A percentile compares a stretch with the other conserved stretches of the same genome.
Evolutionary conservation across 2,797 vertebrate genomes (phyloP).

Genomic region (Gymnothorax javanicus): DNA sequence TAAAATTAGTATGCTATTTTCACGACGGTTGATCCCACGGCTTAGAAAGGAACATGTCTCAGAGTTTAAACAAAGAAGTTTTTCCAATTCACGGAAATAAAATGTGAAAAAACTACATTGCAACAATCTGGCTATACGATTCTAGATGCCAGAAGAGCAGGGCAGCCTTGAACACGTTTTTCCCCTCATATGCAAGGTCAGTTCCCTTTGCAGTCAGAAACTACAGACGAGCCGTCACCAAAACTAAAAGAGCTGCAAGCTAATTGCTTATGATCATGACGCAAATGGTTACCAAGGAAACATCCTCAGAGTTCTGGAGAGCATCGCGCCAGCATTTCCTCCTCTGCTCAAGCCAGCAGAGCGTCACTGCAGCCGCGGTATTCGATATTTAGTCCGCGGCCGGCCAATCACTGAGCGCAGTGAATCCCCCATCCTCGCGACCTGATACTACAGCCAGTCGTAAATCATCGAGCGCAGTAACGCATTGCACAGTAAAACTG

Average conservation of each 20-base stretch:
- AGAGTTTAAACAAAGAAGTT: neutral
- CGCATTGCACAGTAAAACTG: too few relatives aligned
- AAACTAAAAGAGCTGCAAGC: conserved; percentile 85
- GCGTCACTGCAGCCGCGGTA: conserved; percentile 86
- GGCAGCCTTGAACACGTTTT: neutral
- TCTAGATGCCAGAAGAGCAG: neutral
- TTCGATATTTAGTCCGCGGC: conserved; percentile 81
- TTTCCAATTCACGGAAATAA: neutral
- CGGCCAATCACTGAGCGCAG: neutral
- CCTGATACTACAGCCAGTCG: neutral
- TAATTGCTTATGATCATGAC: conserved; percentile 90
- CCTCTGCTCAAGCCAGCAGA: conserved; percentile 88
- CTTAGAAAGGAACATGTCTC: neutral
- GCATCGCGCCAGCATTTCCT: conserved; percentile 88
- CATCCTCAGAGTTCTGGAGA: conserved; percentile 79
- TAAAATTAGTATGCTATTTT: neutral
- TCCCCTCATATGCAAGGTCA: conserved; percentile 44
- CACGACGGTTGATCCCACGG: neutral
- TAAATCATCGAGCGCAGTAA: neutral
- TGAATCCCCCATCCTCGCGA: neutral
- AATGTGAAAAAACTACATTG: neutral
- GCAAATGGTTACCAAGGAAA: conserved; percentile 85
- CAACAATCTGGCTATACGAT: too few relatives aligned
- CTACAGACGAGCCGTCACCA: conserved; percentile 76
- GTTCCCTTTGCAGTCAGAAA: conserved; percentile 47